These are phyloP conservation scores for Melanaphis sacchari DNA, from an alignment of 1,140 invertebrate genomes.

Conservation along the genomic window DNA sequence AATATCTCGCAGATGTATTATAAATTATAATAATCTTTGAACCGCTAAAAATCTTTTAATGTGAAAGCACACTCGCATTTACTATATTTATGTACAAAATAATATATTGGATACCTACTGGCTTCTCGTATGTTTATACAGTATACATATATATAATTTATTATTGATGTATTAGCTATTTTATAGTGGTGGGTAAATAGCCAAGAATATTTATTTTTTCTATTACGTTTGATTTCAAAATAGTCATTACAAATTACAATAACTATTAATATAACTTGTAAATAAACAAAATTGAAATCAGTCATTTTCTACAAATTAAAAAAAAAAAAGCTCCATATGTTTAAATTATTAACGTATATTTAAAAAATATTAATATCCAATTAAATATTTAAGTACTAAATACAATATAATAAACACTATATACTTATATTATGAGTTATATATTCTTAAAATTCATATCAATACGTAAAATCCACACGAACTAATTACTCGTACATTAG, in stretches of 20 bases:
- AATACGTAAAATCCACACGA: background rate
- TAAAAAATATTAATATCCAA: background rate
- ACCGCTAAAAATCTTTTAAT: background rate
- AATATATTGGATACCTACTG: background rate
- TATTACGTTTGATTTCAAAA: background rate
- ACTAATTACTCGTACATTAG: background rate
- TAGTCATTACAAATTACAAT: background rate
- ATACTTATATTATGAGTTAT: background rate
- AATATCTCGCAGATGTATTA: background rate
- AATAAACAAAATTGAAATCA: background rate
- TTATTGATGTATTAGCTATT: background rate
- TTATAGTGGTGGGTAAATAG: background rate
- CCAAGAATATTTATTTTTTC: background rate
- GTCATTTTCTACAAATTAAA: background rate
- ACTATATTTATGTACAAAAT: background rate
- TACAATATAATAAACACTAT: too few species aligned
- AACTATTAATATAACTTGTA: background rate
- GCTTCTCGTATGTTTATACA: too few species aligned
- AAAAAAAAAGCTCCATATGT: background rate
- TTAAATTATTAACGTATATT: background rate
- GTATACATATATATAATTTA: background rate
- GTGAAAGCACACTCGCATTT: background rate
- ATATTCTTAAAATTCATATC: conserved; percentile 11
- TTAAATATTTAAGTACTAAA: background rate
- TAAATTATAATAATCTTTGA: background rate